phyloP scores from a whole-genome alignment of 2,113 vertebrate genomes.

The Archocentrus centrarchus region DNA sequence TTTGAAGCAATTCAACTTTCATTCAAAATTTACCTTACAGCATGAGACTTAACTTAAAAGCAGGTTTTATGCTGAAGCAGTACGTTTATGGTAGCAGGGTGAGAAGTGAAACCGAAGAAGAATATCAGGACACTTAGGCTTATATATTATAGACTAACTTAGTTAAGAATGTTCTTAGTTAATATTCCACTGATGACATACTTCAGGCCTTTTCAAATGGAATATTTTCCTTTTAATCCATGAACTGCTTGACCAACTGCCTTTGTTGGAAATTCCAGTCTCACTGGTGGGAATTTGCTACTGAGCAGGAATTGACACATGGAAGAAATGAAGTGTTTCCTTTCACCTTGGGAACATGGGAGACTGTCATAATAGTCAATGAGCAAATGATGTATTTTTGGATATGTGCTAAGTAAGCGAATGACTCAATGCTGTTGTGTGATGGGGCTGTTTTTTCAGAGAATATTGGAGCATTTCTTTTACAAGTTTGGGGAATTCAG shows the following conservation, averaged over 20 bases:
- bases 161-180: too few relatives aligned
- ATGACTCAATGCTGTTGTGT: conserved; percentile 17
- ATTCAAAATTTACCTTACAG: background rate
- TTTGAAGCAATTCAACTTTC: background rate
- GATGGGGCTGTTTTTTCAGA: background rate
- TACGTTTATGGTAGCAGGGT: background rate
- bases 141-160: background rate
- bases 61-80: background rate
- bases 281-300: conserved; percentile 50
- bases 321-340: conserved; percentile 63
- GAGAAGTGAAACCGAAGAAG: conserved; percentile 5
- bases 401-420: background rate
- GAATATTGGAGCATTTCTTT: background rate
- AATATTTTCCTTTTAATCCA: conserved; percentile 31
- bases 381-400: conserved; percentile 51
- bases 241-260: conserved; percentile 5
- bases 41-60: background rate
- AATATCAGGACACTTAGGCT: background rate
- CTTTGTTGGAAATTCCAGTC: conserved; percentile 61
- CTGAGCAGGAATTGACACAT: conserved; percentile 71
- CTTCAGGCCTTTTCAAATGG: background rate
- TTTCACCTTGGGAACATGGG: conserved; percentile 44
- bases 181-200: background rate
- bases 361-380: conserved; percentile 26
- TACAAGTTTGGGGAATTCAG: background rate